phyloP scores from a whole-genome alignment of 2,888 invertebrate genomes.

The Cephonodes hylas region DNA sequence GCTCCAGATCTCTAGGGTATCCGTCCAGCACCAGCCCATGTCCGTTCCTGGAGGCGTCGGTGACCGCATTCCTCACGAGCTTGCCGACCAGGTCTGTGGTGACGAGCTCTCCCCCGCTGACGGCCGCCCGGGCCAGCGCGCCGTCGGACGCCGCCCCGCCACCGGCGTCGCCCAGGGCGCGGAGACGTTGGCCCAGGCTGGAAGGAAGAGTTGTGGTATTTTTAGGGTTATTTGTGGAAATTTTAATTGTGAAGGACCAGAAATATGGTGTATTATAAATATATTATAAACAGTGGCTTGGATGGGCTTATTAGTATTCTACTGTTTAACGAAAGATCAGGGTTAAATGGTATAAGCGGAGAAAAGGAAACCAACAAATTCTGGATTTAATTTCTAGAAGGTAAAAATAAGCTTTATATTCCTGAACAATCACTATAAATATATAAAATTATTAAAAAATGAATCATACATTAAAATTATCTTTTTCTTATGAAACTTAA shows the following conservation, averaged over 20 bases:
- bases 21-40: conserved; percentile 96
- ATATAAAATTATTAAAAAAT: too few species aligned
- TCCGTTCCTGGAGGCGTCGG: conserved; percentile 76
- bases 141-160: conserved; percentile 84
- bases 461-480: too few species aligned
- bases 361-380: too few species aligned
- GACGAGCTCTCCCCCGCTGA: conserved; percentile 91
- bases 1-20: conserved; percentile 94
- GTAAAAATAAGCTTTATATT: too few species aligned
- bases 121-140: conserved; percentile 84
- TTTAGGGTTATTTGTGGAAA: not conserved
- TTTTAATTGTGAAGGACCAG: not conserved
- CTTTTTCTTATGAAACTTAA: too few species aligned
- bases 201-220: not conserved
- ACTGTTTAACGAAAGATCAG: too few species aligned
- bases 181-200: conserved; percentile 89
- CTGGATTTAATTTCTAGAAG: too few species aligned
- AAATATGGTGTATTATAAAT: too few species aligned
- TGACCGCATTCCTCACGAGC: conserved; percentile 86
- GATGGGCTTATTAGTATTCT: too few species aligned
- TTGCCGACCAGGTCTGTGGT: conserved; percentile 89
- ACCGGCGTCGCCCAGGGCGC: conserved; percentile 85
- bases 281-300: too few species aligned
- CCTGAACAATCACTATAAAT: too few species aligned
- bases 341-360: too few species aligned